Evolutionary conservation across 2,888 invertebrate species (phyloP).

Genomic region (Cryptops parisi): DNA sequence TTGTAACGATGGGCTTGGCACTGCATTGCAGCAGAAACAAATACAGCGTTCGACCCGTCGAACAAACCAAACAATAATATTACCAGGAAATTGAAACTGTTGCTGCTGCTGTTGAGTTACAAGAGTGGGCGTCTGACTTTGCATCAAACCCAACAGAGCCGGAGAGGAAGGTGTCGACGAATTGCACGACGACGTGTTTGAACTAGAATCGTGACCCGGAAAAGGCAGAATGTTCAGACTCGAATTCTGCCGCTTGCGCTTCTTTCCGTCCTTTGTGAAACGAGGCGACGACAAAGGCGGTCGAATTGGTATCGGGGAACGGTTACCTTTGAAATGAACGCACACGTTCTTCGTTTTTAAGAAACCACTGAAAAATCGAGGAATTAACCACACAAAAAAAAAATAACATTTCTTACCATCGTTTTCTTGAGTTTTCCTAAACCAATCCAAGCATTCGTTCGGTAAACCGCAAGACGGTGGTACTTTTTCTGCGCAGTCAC

Average conservation of each 20-base stretch:
- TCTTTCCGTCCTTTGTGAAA: constrained; percentile 16
- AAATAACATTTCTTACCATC: constrained; percentile 35
- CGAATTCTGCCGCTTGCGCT: constrained; percentile 8
- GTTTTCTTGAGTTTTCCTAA: constrained; percentile 34
- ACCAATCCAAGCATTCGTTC: constrained; percentile 24
- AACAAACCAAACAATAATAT: too few species aligned
- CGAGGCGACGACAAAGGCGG: constrained; percentile 19
- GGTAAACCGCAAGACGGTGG: constrained; percentile 66
- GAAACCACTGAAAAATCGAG: too few species aligned
- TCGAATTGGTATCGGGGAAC: constrained; percentile 18
- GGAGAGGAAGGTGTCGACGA: constrained; percentile 94
- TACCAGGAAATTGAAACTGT: constrained; percentile 68
- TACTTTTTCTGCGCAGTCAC: constrained; percentile 79
- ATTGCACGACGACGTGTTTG: constrained; percentile 89
- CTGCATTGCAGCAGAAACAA: too few species aligned
- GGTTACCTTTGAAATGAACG: constrained; percentile 15
- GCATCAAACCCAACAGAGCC: constrained; percentile 41
- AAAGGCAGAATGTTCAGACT: constrained; percentile 19
- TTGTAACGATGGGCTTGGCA: too few species aligned
- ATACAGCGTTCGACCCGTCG: too few species aligned
- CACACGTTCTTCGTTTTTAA: too few species aligned
- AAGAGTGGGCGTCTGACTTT: constrained; percentile 30
- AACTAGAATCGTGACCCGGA: constrained; percentile 63
- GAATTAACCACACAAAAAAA: background rate
- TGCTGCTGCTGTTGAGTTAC: constrained; percentile 33